phyloP scores from a whole-genome alignment of 2,797 vertebrate genomes.

The Dryobates pubescens region DNA sequence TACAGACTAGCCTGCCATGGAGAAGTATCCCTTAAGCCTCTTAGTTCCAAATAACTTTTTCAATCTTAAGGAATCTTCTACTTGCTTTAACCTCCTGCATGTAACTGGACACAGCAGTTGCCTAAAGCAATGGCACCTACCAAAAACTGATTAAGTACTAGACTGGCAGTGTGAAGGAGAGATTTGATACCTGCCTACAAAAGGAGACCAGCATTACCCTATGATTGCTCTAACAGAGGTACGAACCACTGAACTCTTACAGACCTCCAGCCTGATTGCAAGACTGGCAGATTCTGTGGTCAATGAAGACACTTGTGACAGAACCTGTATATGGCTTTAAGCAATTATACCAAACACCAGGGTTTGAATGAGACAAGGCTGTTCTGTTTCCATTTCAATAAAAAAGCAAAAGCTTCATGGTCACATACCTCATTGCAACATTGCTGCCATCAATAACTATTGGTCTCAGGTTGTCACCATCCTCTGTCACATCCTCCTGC shows the following conservation, averaged over 20 bases:
- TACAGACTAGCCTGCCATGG: neutral
- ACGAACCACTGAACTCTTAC: neutral
- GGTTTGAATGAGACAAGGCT: neutral
- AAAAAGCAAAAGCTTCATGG: constrained; percentile 21
- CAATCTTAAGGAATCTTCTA: neutral
- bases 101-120: neutral
- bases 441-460: constrained; percentile 97
- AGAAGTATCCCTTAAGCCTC: neutral
- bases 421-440: constrained; percentile 95
- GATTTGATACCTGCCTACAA: neutral
- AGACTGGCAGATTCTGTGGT: neutral
- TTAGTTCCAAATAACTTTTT: neutral
- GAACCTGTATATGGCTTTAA: neutral
- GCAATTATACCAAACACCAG: neutral
- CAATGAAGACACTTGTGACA: neutral
- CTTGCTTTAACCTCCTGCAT: neutral
- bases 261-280: neutral
- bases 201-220: neutral
- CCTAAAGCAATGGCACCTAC: neutral
- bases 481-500: constrained; percentile 81
- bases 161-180: neutral
- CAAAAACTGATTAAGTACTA: neutral
- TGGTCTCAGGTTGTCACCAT: constrained; percentile 92
- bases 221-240: neutral
- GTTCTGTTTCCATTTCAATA: neutral